phyloP scores from a whole-genome alignment of 1,140 invertebrate genomes.

The Cyclina sinensis region DNA sequence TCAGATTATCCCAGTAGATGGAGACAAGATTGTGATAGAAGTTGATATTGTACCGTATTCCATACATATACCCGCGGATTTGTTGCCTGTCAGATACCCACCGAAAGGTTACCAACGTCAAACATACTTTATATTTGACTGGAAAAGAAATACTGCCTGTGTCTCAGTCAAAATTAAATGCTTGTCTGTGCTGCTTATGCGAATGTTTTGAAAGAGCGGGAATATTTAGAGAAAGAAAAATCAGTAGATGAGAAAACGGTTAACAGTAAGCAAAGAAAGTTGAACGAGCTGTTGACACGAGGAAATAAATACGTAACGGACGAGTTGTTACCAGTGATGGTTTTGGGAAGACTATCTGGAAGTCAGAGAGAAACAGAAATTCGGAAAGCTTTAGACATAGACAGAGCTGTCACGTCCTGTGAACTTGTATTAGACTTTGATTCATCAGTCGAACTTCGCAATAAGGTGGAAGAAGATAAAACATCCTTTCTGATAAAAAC shows the following conservation, averaged over 20 bases:
- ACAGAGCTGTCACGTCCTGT: neutral
- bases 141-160: neutral
- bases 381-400: neutral
- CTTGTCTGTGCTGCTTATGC: neutral
- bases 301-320: constrained; percentile 51
- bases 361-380: constrained; percentile 5
- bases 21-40: constrained; percentile 3
- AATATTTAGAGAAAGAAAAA: constrained; percentile 14
- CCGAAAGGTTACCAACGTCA: neutral
- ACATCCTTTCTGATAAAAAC: constrained; percentile 9
- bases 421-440: constrained; percentile 50
- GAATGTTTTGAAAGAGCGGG: neutral
- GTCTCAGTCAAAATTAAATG: neutral
- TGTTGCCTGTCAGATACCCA: constrained; percentile 29
- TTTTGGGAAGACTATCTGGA: neutral
- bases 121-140: constrained; percentile 17
- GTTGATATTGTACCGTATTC: constrained; percentile 50
- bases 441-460: constrained; percentile 9
- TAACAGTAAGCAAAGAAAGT: neutral
- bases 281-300: constrained; percentile 5
- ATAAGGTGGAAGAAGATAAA: constrained; percentile 18
- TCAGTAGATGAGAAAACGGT: neutral
- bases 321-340: constrained; percentile 25
- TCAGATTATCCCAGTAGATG: constrained; percentile 22
- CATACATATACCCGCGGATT: neutral